These are phyloP conservation scores for Acanthosepion lycidas DNA, from an alignment of 2,888 invertebrate genomes.

Conservation along the genomic window DNA sequence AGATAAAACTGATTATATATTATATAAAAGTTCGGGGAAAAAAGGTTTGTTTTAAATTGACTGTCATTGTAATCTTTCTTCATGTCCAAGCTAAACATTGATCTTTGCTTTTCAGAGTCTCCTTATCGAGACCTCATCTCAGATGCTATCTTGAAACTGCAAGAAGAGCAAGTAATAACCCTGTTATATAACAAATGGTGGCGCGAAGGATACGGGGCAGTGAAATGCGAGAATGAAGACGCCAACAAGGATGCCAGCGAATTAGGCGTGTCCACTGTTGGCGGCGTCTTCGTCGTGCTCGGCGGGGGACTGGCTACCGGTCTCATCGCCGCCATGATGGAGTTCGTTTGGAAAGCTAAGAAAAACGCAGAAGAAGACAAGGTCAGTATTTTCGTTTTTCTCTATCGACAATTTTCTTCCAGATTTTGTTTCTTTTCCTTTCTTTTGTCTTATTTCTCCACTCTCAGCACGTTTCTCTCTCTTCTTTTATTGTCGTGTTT, in stretches of 20 bases:
- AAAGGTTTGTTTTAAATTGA: no score
- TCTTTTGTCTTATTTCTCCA: not conserved
- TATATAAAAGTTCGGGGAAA: no score
- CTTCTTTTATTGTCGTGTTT: no score
- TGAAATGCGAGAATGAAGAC: conserved; percentile 78
- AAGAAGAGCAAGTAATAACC: conserved; percentile 93
- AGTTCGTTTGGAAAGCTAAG: conserved; percentile 79
- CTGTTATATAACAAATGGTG: conserved; percentile 96
- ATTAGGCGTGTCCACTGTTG: conserved; percentile 89
- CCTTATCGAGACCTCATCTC: conserved; percentile 97
- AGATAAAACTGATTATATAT: no score
- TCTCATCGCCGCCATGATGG: conserved; percentile 91
- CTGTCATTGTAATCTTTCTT: no score
- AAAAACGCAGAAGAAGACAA: conserved; percentile 69
- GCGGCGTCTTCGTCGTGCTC: conserved; percentile 96
- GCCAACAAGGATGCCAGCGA: conserved; percentile 87
- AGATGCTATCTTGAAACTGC: conserved; percentile 92
- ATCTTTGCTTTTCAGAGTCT: conserved; percentile 79
- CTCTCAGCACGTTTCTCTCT: not conserved
- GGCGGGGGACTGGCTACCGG: conserved; percentile 92
- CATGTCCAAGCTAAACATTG: not conserved
- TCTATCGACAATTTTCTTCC: not conserved
- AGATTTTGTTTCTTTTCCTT: not conserved
- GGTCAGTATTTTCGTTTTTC: conserved; percentile 55
- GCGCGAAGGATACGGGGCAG: conserved; percentile 75